Percentiles rank a stretch among this genome's conserved stretches.
phyloP scores from a whole-genome alignment of 1,140 invertebrate genomes.

The Drosophila serrata region DNA sequence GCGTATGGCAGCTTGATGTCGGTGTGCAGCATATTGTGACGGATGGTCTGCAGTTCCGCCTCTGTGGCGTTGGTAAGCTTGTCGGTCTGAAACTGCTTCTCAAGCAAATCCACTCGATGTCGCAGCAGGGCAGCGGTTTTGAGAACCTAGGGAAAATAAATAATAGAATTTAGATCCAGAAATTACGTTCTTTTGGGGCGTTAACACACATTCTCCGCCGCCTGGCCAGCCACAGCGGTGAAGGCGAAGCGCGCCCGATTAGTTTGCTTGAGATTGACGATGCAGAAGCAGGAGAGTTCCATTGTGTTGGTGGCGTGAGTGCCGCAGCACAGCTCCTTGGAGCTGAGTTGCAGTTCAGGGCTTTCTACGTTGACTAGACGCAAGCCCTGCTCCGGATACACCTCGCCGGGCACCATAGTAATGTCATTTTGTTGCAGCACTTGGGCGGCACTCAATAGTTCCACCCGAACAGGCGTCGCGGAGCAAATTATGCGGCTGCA shows the following conservation, averaged over 20 bases:
- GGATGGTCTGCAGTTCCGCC: constrained; percentile 81
- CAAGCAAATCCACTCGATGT: constrained; percentile 74
- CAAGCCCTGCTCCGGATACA: constrained; percentile 89
- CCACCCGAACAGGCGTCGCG: constrained; percentile 87
- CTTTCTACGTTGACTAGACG: constrained; percentile 88
- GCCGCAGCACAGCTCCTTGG: constrained; percentile 94
- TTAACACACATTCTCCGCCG: constrained; percentile 85
- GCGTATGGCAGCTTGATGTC: constrained; percentile 85
- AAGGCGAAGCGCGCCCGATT: constrained; percentile 87
- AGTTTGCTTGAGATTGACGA: constrained; percentile 88
- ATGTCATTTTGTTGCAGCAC: constrained; percentile 88
- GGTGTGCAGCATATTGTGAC: constrained; percentile 77
- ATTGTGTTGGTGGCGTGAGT: constrained; percentile 91
- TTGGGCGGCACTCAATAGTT: constrained; percentile 87
- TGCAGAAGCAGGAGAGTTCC: constrained; percentile 89
- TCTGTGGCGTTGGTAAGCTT: constrained; percentile 77
- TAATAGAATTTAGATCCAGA: rapidly evolving
- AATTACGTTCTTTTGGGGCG: not conserved
- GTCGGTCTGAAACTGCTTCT: constrained; percentile 69
- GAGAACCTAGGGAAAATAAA: constrained; percentile 39
- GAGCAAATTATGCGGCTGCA: constrained; percentile 86
- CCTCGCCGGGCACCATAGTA: constrained; percentile 91
- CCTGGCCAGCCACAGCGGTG: constrained; percentile 88
- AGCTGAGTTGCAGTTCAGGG: constrained; percentile 86
- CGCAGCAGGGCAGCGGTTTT: constrained; percentile 73